Base-by-base conservation (phyloP, 1,140 invertebrate species). In the Anthonomus grandis region DNA sequence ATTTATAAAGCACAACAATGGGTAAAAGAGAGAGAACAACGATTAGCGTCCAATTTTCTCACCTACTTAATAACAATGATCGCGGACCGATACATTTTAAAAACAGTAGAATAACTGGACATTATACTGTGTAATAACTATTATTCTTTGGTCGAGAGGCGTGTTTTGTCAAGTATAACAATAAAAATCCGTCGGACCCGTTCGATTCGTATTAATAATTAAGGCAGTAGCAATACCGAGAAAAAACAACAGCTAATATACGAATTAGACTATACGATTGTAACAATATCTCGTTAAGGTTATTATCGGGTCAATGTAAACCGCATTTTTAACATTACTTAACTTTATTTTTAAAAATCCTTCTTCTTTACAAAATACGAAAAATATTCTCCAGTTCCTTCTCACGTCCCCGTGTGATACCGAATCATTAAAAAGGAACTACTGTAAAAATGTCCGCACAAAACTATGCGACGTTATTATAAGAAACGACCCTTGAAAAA, bases 81-180 rank as follows among this genome's bases (percentile, higher is more conserved):
- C n/a, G 8, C 21, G 17, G 42, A 10, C 42, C 19, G 42, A 45
- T 31, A 19, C 24, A n/a, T 41, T 39, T 23, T 12, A 44, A 53
- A 53, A 27, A 44, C 22, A n/a, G 18, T 23, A 8, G 49, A 31
- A 53, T 53, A 53, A 53, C 50, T 53, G 50, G 50, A 53, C 39
- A 53, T 53, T 53, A 53, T 53, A 21, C 50, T 44, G 38, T 44
- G 50, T 53, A 53, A 53, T 53, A 53, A 44, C 50, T 44, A 53
- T 53, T 53, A 53, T 53, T 53, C 50, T 49, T 44, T 21, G 47
- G 31, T 31, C 22, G 39, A 53, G 50, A 53, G 50, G 50, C 50
- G 50, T 53, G 50, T 44, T 53, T 53, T 53, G 50, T 53, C 50
- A 53, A 44, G 50, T 53, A 53, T 42, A 53, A 53, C 50, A 53